Conservation (phyloP, 2,797 vertebrate species). For the Enteromius trimaculatus region DNA sequence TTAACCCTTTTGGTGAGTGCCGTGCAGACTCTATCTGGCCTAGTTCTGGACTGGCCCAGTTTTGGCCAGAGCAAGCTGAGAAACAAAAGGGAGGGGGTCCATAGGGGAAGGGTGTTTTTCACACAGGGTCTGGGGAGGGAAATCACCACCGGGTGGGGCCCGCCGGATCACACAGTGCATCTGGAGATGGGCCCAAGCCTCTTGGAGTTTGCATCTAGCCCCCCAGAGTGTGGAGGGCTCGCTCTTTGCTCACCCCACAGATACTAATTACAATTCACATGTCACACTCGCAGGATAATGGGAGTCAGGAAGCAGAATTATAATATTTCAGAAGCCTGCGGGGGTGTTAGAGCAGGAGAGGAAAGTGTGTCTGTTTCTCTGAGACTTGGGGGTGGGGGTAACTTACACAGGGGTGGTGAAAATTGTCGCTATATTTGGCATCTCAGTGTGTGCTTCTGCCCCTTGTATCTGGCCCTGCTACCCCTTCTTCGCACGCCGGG, state of each 20-base stretch:
- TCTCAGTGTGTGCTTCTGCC: conserved; percentile 75
- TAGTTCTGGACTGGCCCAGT: conserved; percentile 32
- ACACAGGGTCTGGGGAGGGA: conserved; percentile 21
- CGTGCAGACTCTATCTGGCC: not conserved
- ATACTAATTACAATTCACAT: conserved; percentile 90
- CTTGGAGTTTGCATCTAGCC: conserved; percentile 42
- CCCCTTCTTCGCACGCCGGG: conserved; percentile 74
- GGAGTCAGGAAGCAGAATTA: conserved; percentile 87
- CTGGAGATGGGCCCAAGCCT: conserved; percentile 58
- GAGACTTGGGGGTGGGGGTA: conserved; percentile 41
- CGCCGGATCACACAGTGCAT: conserved; percentile 64
- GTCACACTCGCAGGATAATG: conserved; percentile 86
- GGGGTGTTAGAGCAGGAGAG: conserved; percentile 78
- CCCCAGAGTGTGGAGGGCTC: conserved; percentile 63
- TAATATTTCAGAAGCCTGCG: conserved; percentile 86
- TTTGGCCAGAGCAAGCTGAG: not conserved
- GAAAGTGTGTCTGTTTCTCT: conserved; percentile 71
- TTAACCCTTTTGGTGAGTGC: conserved; percentile 18
- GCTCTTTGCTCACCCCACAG: conserved; percentile 76
- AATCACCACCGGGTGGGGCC: conserved; percentile 46
- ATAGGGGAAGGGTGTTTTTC: conserved; percentile 35
- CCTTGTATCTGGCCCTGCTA: conserved; percentile 66
- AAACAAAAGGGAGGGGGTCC: conserved; percentile 23
- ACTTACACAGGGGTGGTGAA: conserved; percentile 52
- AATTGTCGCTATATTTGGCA: conserved; percentile 64